phyloP scores from a whole-genome alignment of 2,888 invertebrate genomes.

The Palloptera scutellata region DNA sequence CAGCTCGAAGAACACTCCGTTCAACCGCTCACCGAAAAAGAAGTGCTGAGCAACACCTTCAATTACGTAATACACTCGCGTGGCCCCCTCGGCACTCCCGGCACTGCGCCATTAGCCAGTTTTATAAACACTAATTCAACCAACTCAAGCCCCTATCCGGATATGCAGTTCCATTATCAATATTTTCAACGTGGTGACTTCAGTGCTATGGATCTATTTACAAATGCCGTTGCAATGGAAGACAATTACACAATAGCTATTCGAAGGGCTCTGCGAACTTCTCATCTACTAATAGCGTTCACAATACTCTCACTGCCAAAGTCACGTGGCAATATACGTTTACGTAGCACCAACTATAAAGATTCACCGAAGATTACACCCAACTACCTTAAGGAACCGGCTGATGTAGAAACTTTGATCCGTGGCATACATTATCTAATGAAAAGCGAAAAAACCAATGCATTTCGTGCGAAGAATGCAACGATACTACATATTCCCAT shows the following conservation, averaged over 20 bases:
- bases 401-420: constrained; percentile 68
- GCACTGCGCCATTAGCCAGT: constrained; percentile 64
- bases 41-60: constrained; percentile 48
- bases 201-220: constrained; percentile 48
- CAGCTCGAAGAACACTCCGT: constrained; percentile 58
- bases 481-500: constrained; percentile 43
- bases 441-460: constrained; percentile 60
- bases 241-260: background rate
- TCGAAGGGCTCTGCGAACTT: background rate
- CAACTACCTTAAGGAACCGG: constrained; percentile 71
- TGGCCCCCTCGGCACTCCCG: constrained; percentile 65
- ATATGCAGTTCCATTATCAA: constrained; percentile 67
- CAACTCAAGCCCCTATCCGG: constrained; percentile 66
- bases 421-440: constrained; percentile 64
- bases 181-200: constrained; percentile 43
- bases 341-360: constrained; percentile 67
- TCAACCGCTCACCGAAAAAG: constrained; percentile 46
- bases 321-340: constrained; percentile 66
- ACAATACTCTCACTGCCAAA: constrained; percentile 61
- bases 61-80: constrained; percentile 66
- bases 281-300: constrained; percentile 35
- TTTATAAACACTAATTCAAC: constrained; percentile 68
- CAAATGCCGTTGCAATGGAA: constrained; percentile 34
- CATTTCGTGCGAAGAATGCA: constrained; percentile 59
- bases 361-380: constrained; percentile 72